A percentile compares a stretch with the other conserved stretches of the same genome.
Conservation (phyloP, 1,140 invertebrate genomes). For the Stegodyphus dumicola region DNA sequence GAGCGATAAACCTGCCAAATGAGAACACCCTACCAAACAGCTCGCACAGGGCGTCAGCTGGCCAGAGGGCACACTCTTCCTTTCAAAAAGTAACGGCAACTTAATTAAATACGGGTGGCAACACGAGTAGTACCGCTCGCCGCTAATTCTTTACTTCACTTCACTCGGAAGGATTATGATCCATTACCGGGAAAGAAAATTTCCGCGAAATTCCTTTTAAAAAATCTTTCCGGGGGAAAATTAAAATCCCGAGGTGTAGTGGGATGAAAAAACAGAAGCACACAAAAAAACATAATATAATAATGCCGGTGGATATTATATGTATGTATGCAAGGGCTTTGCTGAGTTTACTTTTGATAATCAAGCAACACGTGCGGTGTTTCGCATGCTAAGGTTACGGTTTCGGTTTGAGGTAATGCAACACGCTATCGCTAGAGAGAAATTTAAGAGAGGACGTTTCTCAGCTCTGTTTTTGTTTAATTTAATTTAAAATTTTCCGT, state of each 20-base stretch:
- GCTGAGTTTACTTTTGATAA: slow-evolving; percentile 34
- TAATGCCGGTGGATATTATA: slow-evolving; percentile 51
- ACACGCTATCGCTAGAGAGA: slow-evolving; percentile 41
- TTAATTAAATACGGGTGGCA: slow-evolving; percentile 59
- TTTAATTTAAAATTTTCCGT: slow-evolving; percentile 55
- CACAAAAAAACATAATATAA: slow-evolving; percentile 31
- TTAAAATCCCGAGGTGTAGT: slow-evolving; percentile 54
- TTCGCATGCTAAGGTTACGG: slow-evolving; percentile 48
- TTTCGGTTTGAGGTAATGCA: slow-evolving; percentile 21
- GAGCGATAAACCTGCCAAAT: slow-evolving; percentile 14
- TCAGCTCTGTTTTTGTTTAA: slow-evolving; percentile 31
- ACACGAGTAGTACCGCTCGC: slow-evolving; percentile 45
- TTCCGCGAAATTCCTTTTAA: slow-evolving; percentile 40
- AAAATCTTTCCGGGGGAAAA: slow-evolving; percentile 39
- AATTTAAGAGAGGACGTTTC: slow-evolving; percentile 27
- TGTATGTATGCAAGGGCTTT: slow-evolving; percentile 51
- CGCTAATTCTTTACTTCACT: slow-evolving; percentile 58
- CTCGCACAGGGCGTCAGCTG: slow-evolving; percentile 51
- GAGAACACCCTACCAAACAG: neutral
- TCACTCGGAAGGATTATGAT: slow-evolving; percentile 54
- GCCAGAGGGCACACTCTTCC: slow-evolving; percentile 53
- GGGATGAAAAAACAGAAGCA: slow-evolving; percentile 17
- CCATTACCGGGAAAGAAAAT: slow-evolving; percentile 56
- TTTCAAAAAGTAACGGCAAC: slow-evolving; percentile 58
- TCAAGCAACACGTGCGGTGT: slow-evolving; percentile 45